Percentiles rank a stretch among this genome's conserved stretches.
Conservation (phyloP, 2,797 vertebrate species). For the Halcyon badia region DNA sequence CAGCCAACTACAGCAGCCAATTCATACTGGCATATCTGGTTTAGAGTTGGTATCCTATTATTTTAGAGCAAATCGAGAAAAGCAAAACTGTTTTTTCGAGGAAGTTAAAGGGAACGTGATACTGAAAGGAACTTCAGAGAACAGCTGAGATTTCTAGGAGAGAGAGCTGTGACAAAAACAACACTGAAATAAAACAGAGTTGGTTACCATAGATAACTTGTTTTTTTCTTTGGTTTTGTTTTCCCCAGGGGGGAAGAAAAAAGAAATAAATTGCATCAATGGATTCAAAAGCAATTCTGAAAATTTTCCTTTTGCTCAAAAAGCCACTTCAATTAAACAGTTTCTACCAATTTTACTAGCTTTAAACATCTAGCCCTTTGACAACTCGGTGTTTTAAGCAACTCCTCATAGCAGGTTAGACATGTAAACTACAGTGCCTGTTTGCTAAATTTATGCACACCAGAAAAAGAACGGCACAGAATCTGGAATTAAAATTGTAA, state of each 20-base stretch:
- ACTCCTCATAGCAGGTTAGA: background rate
- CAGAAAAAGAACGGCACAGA: background rate
- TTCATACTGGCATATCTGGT: background rate
- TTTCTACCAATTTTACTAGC: background rate
- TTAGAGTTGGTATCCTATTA: background rate
- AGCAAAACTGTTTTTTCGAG: background rate
- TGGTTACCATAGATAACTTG: background rate
- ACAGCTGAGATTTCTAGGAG: background rate
- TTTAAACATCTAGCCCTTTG: background rate
- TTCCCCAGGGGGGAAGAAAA: background rate
- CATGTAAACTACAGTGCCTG: background rate
- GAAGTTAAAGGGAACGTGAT: background rate
- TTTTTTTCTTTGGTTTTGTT: background rate
- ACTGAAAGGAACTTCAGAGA: background rate
- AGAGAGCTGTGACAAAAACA: background rate
- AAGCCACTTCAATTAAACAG: background rate
- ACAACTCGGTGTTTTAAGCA: background rate
- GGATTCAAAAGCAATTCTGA: background rate
- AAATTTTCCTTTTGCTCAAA: background rate
- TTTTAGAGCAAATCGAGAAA: background rate
- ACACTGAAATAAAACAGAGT: background rate
- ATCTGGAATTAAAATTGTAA: background rate
- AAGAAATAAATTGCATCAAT: rapidly evolving
- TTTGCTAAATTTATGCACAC: background rate
- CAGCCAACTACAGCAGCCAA: background rate